A percentile compares a stretch with the other conserved stretches of the same genome.
phyloP scores from a whole-genome alignment of 2,797 vertebrate genomes.

The Australoheros facetus region DNA sequence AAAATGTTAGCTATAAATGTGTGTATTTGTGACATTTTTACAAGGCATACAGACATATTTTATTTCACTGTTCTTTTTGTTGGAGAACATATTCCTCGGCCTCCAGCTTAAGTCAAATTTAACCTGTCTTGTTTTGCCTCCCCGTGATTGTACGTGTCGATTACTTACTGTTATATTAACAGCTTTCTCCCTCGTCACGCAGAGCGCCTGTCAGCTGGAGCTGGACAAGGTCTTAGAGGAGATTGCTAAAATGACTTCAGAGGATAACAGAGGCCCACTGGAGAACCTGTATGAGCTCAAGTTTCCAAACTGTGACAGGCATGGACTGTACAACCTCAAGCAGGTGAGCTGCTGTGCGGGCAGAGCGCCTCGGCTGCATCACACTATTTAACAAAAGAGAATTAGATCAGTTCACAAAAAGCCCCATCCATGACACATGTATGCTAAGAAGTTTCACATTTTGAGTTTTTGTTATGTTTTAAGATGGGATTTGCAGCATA shows the following conservation, averaged over 20 bases:
- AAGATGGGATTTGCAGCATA: not conserved
- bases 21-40: slow-evolving; percentile 57
- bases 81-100: slow-evolving; percentile 13
- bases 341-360: slow-evolving; percentile 80
- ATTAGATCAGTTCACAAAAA: not conserved
- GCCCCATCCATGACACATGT: not conserved
- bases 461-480: not conserved
- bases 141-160: not conserved
- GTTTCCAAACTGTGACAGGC: slow-evolving; percentile 95
- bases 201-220: slow-evolving; percentile 92
- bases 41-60: slow-evolving; percentile 25
- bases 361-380: not conserved
- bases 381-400: not conserved
- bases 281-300: slow-evolving; percentile 93
- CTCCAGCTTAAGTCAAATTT: not conserved
- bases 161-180: not conserved
- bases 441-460: not conserved
- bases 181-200: slow-evolving; percentile 4
- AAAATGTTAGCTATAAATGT: slow-evolving; percentile 46
- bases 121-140: not conserved
- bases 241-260: slow-evolving; percentile 90
- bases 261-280: slow-evolving; percentile 89
- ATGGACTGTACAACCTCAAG: slow-evolving; percentile 93
- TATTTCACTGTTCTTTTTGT: slow-evolving; percentile 23
- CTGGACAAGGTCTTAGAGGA: slow-evolving; percentile 91